Percentiles rank a stretch among this genome's conserved stretches.
phyloP scores from a whole-genome alignment of 2,888 invertebrate genomes.

The Chrysodeixis includens region DNA sequence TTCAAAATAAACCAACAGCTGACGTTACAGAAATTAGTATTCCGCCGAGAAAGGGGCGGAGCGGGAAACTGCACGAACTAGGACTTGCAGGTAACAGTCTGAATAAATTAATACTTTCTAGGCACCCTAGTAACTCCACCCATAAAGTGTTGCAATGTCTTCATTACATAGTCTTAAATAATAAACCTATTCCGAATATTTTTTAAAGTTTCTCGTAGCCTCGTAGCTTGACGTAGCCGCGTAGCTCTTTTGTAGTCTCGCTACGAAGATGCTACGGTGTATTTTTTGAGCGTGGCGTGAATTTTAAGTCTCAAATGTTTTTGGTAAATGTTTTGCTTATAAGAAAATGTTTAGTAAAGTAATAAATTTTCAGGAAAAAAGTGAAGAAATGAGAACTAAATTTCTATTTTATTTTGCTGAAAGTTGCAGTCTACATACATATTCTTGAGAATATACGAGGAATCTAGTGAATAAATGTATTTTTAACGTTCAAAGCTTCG shows the following conservation, averaged over 20 bases:
- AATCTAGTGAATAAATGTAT: not conserved
- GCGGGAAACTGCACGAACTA: conserved; percentile 18
- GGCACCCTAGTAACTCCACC: conserved; percentile 13
- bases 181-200: not conserved
- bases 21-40: conserved; percentile 47
- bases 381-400: not conserved
- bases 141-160: not conserved
- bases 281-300: not conserved
- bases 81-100: conserved; percentile 32
- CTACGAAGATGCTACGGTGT: conserved; percentile 3
- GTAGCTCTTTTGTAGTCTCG: conserved; percentile 25
- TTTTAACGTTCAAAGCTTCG: not conserved
- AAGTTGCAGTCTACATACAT: not conserved
- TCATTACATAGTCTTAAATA: conserved; percentile 5
- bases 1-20: conserved; percentile 44
- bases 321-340: not conserved
- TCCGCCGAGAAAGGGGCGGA: conserved; percentile 20
- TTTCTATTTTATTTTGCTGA: not conserved
- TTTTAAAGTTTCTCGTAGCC: conserved; percentile 1
- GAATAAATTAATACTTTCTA: conserved; percentile 56
- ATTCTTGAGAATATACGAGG: not conserved
- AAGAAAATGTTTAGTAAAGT: not conserved
- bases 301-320: not conserved
- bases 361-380: not conserved
- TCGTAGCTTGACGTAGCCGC: conserved; percentile 16